A percentile compares a stretch with the other conserved stretches of the same genome.
Evolutionary conservation across 2,113 vertebrate genomes (phyloP).

Genomic region (Pterocles burchelli): DNA sequence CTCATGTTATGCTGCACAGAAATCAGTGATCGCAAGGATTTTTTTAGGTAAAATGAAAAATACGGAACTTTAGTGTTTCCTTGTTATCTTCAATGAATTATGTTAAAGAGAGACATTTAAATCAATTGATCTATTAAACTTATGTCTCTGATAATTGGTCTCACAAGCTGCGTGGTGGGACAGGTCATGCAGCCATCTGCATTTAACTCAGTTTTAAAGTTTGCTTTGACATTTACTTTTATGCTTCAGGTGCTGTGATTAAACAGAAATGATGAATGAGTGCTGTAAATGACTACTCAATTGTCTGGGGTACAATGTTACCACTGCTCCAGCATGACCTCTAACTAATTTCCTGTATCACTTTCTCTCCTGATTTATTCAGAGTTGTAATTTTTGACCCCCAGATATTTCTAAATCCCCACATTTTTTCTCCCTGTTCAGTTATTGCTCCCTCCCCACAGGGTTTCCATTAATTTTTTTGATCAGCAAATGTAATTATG

Average conservation of each 20-base stretch:
- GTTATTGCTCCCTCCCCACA: not conserved
- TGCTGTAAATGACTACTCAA: not conserved
- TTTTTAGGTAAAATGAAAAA: not conserved
- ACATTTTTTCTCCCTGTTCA: not conserved
- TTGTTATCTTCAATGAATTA: not conserved
- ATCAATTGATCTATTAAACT: not conserved
- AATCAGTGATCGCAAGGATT: not conserved
- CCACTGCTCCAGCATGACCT: not conserved
- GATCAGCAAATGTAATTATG: not conserved
- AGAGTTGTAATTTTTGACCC: not conserved
- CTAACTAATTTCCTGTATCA: not conserved
- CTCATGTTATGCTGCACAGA: not conserved
- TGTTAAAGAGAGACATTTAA: not conserved
- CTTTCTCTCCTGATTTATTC: not conserved
- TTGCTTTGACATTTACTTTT: constrained; percentile 58
- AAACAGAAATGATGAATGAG: constrained; percentile 19
- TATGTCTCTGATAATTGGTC: not conserved
- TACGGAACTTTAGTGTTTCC: not conserved
- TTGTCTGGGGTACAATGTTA: not conserved
- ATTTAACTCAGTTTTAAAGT: constrained; percentile 27
- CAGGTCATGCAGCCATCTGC: not conserved
- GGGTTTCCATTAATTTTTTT: not conserved
- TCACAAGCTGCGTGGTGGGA: not conserved
- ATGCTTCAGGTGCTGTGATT: constrained; percentile 33
- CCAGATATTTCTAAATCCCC: not conserved